Base-by-base conservation (phyloP, 2,888 invertebrate species). In the Operophtera brumata region DNA sequence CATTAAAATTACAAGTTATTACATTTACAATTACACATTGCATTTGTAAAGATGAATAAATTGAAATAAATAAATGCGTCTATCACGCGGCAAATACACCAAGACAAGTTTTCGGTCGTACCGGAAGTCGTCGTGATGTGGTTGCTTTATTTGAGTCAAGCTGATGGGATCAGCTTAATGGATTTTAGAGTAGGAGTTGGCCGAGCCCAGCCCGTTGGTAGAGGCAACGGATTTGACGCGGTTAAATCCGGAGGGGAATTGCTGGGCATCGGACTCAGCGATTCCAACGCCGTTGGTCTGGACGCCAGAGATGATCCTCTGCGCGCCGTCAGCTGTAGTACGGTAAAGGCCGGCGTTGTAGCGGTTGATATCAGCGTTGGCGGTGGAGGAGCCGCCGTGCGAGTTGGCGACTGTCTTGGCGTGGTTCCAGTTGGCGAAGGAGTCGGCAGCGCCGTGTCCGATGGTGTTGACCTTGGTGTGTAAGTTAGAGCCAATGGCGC, bases 71-170 rank as follows among this genome's bases (percentile, higher is more conserved):
- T 78, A 73, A 77, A 73, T 74, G 70, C 67, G 67, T 71, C 53
- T 70, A 65, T 56, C 57, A 57, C 64, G 66, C 69, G 50, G 84
- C 87, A 86, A 87, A 73, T 74, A 87, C 86, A 86, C 54, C 79
- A 84, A 85, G 89, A 89, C 86, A 89, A 89, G 86, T 82, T 73
- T 73, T 71, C 67, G 60, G 61, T 57, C 41, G 47, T 32, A 50
- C 53, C 65, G 64, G 67, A 70, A 73, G 87, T 89, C 89, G 83
- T 88, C 89, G 84, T 86, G 76, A 73, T 79, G 80, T 87, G 70
- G 69, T 83, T 86, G 88, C 84, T 73, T 39, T 51, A 44, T 54
- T 45, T 13, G 39, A 37, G 43, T 25, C 35, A 55, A 45, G 46
- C 39, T 2, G 14, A 50, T 10, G 32, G 39, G 49, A 45, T 62